Evolutionary conservation across 2,797 vertebrate genomes (phyloP).

Genomic region (Esox masquinongy): DNA sequence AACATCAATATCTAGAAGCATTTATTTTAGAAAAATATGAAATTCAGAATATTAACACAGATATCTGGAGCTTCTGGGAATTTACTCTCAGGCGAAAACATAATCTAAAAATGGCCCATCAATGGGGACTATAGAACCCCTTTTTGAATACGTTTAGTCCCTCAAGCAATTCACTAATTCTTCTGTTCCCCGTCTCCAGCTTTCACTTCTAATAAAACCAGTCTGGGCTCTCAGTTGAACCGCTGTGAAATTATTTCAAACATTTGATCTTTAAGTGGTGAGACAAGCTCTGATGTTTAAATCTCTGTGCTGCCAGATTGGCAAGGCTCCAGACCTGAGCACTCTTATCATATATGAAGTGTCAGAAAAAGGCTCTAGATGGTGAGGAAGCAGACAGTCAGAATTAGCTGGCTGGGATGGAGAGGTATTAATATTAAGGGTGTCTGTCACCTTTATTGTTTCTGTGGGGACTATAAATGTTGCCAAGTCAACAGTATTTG

Average conservation of each 20-base stretch:
- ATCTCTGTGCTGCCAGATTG: not conserved
- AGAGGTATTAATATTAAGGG: not conserved
- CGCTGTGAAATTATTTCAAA: not conserved
- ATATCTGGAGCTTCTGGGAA: too few species aligned
- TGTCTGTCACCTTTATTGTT: not conserved
- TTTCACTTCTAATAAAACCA: conserved; percentile 7
- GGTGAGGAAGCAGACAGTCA: not conserved
- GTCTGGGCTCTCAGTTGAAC: not conserved
- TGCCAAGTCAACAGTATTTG: not conserved
- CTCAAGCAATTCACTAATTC: conserved; percentile 5
- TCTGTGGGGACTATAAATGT: not conserved
- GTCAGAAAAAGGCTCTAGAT: not conserved
- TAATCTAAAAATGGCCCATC: not conserved
- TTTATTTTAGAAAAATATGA: too few species aligned
- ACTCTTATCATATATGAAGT: conserved; percentile 3
- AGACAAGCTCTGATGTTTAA: not conserved
- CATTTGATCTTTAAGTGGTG: conserved; percentile 14
- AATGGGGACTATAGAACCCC: not conserved
- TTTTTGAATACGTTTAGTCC: not conserved
- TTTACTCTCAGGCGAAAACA: too few species aligned
- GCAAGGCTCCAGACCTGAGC: not conserved
- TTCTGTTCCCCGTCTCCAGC: not conserved
- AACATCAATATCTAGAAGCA: too few species aligned
- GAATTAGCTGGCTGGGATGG: not conserved
- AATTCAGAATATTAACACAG: too few species aligned